Base-by-base conservation (phyloP, 2,797 vertebrate species). In the Peromyscus eremicus region DNA sequence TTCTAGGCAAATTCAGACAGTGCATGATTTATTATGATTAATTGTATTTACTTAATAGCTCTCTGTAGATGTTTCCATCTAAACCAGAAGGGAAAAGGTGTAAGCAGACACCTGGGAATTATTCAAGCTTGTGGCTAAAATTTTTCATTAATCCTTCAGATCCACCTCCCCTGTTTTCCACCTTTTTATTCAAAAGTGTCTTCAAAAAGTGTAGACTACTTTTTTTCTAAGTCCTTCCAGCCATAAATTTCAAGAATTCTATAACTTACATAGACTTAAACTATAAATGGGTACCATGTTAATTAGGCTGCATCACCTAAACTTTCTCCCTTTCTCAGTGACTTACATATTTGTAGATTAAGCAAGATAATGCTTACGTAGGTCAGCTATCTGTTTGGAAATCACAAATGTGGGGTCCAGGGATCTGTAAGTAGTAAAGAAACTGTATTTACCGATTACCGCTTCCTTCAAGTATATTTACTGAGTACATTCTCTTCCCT, bases 1-100 rank as follows among this genome's bases (percentile, higher is more conserved):
- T 98, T 98, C 94, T 96, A 96, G 97, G 97, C 96, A 98, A 98
- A 98, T 94, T 75, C 86, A 97, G 97, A 97, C 96, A 96, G 82
- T 96, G 87, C 96, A 89, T 97, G 96, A 98, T 98, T 98, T 98
- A 98, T 98, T 96, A 97, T 94, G 90, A 98, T 98, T 98, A 97
- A 96, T 96, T 83, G 2, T 95, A 92, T 97, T 97, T 97, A 95
- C 92, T 94, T 89, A 79, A 7, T 52, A 57, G 93, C 46, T 90
- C 92, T 83, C 75, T 94, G 62, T 97, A 73, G 57, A 32, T 96
- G 73, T 95, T 94, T 94, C 57, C 52, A 83, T 85, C 60, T 83
- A 60, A 94, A 89, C 55, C 79, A 60, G 27, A 77, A 87, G 81
- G 25, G 11, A 34, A 62, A 93, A 77, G 95, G 91, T 91, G 79